Evolutionary conservation across 2,113 vertebrate genomes (phyloP), one percentile per base, ranked within the genome.

Genomic region (Greenwoodochromis staneri): DNA sequence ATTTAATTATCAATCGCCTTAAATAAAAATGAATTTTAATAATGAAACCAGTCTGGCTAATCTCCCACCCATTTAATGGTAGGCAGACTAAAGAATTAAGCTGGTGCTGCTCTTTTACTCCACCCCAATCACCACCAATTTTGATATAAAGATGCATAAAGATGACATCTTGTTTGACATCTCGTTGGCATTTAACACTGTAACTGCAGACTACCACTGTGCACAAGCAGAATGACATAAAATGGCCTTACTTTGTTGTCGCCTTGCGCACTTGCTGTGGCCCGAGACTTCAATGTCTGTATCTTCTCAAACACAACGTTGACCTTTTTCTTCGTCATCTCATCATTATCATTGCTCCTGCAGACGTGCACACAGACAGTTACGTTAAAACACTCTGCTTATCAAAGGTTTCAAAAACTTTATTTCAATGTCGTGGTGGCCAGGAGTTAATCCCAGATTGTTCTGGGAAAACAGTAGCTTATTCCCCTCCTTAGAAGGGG

Each of bases 261-360:
- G 87, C 95, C 96, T 91, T 97, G 98, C 0, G 95, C 84, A 19
- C 93, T 96, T 27, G 96, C 97, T 9, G 98, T 97, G 78, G 98
- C 98, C 88, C 98, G 97, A 84, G 98, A 99, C 95, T 98, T 99
- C 91, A 99, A 95, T 5, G 99, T 99, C 95, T 99, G 99, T 90
- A 99, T 99, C 96, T 99, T 99, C 96, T 99, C 99, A 95, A 99
- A 99, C 85, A 99, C 98, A 63, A 99, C 94, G 95, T 99, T 99
- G 93, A 99, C 99, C 93, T 99, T 99, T 89, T 96, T 97, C 94
- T 99, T 99, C 0, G 98, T 99, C 0, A 96, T 97, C 93, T 99
- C 98, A 2, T 99, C 99, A 7, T 96, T 99, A 94, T 99, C 99
- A 1, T 91, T 95, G 92, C 97, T 98, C 88, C 99, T 99, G 92